phyloP scores from a whole-genome alignment of 1,140 invertebrate genomes.

The Dolichoris vasculosae region DNA sequence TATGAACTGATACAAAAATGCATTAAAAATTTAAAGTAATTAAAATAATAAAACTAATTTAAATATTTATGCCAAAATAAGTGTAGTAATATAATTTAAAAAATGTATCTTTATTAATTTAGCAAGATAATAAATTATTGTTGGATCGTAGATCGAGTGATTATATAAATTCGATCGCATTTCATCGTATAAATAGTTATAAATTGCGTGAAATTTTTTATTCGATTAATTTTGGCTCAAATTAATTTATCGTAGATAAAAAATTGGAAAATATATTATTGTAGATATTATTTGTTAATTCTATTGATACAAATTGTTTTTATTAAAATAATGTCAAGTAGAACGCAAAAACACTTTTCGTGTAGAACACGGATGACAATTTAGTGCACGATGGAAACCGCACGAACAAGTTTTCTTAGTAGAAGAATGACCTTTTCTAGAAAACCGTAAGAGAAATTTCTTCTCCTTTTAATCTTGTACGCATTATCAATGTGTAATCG shows the following conservation, averaged over 20 bases:
- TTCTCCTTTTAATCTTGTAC: conserved; percentile 10
- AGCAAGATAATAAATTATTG: no score
- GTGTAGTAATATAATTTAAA: no score
- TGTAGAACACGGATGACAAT: conserved; percentile 1
- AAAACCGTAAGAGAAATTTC: conserved; percentile 20
- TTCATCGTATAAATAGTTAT: no score
- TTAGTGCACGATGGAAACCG: neutral
- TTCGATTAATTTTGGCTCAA: no score
- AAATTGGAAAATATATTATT: neutral
- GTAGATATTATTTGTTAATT: neutral
- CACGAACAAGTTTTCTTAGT: conserved; percentile 10
- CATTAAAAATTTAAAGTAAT: no score
- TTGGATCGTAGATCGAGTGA: no score
- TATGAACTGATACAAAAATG: no score
- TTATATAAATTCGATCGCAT: no score
- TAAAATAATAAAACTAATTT: no score
- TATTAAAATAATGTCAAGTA: neutral
- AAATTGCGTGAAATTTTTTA: no score
- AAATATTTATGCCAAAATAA: no score
- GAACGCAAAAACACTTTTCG: conserved; percentile 10
- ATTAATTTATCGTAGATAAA: neutral
- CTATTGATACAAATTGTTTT: neutral
- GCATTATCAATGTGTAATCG: conserved; percentile 1
- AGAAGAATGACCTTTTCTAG: conserved; percentile 17
- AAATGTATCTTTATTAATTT: no score